Conservation (phyloP, 2,888 invertebrate genomes). For the Drosophila multiciliata region DNA sequence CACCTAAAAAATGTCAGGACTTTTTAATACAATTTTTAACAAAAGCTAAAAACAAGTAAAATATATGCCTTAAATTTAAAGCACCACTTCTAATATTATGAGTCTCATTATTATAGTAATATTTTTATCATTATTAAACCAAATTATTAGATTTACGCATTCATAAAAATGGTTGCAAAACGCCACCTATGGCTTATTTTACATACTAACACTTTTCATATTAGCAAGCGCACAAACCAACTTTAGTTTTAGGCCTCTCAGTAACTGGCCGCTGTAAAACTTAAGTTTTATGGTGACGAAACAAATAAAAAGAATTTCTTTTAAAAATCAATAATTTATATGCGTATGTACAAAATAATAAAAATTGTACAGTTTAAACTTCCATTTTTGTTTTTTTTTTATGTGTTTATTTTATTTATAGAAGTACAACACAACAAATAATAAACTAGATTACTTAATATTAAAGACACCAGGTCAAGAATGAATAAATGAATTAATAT, state of each 20-base stretch:
- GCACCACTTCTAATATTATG: background rate
- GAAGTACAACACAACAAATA: background rate
- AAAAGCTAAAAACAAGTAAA: background rate
- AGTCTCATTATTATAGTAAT: background rate
- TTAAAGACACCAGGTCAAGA: conserved; percentile 11
- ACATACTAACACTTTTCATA: background rate
- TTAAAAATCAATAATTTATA: background rate
- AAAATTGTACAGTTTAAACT: background rate
- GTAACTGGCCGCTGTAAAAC: background rate
- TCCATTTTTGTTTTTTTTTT: background rate
- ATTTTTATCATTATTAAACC: background rate
- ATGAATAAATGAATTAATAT: background rate
- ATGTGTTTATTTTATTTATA: conserved; percentile 1
- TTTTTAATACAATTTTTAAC: background rate
- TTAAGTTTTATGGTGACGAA: background rate
- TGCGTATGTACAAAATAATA: background rate
- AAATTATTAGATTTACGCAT: too few relatives aligned
- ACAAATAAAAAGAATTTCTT: background rate
- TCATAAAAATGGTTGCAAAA: background rate
- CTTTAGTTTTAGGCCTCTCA: background rate
- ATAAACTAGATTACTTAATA: background rate
- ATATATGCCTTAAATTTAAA: background rate
- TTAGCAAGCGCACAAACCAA: conserved; percentile 6
- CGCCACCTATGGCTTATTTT: conserved; percentile 1
- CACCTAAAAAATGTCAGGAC: too few relatives aligned